Base-by-base conservation (phyloP, 2,797 vertebrate genomes). In the Petrocephalus sullivani region DNA sequence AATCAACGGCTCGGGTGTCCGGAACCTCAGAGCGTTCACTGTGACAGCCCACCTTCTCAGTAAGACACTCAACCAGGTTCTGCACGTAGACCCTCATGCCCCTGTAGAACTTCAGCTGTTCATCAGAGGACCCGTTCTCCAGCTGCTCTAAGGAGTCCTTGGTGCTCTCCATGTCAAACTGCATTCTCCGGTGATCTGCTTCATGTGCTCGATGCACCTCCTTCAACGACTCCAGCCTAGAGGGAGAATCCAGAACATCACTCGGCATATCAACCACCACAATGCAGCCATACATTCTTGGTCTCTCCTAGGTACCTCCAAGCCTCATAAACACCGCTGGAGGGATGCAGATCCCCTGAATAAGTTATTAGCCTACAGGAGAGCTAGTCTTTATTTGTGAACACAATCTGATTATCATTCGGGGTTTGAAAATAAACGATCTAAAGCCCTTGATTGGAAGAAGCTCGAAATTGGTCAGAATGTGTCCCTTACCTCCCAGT, bases 1-100 rank as follows among this genome's bases (percentile, higher is more conserved):
- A 46, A 37, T 78, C 6, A 33, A 67, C 21, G 10, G 16, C 19
- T 78, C 33, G 19, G 71, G 7, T n/a, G 41, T 16, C 75, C 12
- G 67, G 37, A 19, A 49, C 75, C 75, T 81, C 41, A 49, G 41
- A n/a, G 8, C 1, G 19, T n/a, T 81, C 75, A 81, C 75, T 10
- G 16, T 49, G 41, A n/a, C 41, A 23, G n/a, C 81, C 1, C 90
- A 99, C 98, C 93, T 99, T 99, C 94, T 98, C 97, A 90, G 93
- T 96, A 64, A 99, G 95, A 94, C 97, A 99, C 90, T 97, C 96
- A 88, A 97, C 94, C 92, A 99, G 93, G 93, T 97, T 98, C 91
- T 97, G 96, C 51, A 94, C 91, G 0, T 96, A 99, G 33, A 93
- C 90, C 75, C 95, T 97, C 97, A 97, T 97, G 91, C 90, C 90